phyloP scores from a whole-genome alignment of 1,140 invertebrate genomes.

The Caenorhabditis tropicalis region DNA sequence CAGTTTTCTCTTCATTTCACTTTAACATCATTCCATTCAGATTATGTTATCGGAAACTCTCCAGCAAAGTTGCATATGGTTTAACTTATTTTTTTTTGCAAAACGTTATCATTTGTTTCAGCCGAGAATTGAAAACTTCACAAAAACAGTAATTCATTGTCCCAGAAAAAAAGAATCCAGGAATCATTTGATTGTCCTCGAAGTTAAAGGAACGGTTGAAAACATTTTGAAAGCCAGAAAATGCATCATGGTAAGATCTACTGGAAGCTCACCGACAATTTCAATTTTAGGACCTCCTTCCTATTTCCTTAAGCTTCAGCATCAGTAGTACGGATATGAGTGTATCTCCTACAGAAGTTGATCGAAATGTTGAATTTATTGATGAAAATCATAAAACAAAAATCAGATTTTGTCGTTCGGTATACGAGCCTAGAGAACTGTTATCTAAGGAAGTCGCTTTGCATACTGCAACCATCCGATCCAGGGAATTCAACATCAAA shows the following conservation, averaged over 20 bases:
- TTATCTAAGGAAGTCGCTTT: background rate
- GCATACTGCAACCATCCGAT: background rate
- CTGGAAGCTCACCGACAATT: background rate
- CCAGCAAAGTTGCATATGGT: background rate
- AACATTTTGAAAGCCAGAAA: background rate
- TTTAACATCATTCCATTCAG: background rate
- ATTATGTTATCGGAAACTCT: background rate
- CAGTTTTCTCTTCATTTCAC: constrained; percentile 26
- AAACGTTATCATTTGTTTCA: background rate
- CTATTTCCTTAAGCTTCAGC: background rate
- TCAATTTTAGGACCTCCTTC: background rate
- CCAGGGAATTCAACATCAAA: constrained; percentile 29
- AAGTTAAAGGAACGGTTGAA: background rate
- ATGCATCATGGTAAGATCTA: background rate
- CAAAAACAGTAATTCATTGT: background rate
- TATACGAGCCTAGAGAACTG: background rate
- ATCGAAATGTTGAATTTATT: background rate
- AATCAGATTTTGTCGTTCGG: background rate
- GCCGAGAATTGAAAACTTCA: background rate
- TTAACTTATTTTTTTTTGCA: too few relatives aligned
- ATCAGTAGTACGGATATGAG: background rate
- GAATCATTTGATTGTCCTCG: background rate
- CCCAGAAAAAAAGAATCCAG: background rate
- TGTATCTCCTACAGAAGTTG: background rate
- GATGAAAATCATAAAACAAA: background rate